A percentile compares a stretch with the other conserved stretches of the same genome.
Conservation (phyloP, 2,888 invertebrate genomes). For the Protophormia terraenovae region DNA sequence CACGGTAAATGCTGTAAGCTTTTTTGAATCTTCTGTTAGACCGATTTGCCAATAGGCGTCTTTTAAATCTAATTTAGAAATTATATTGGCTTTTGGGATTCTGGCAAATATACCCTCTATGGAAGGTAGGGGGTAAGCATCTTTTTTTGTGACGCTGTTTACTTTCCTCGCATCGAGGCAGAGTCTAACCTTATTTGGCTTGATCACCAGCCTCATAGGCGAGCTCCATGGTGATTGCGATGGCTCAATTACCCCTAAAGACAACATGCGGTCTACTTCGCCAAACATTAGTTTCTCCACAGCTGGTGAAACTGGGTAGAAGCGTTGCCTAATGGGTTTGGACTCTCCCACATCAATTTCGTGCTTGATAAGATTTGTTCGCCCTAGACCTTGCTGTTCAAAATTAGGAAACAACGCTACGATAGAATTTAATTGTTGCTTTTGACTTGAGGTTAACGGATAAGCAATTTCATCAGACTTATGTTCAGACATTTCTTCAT, state of each 20-base stretch:
- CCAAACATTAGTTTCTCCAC: constrained; percentile 17
- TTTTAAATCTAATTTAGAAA: constrained; percentile 59
- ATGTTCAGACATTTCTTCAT: not conserved
- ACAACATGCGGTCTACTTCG: too few species aligned
- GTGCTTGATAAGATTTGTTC: constrained; percentile 44
- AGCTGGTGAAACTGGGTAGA: constrained; percentile 5
- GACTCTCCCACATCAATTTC: constrained; percentile 52
- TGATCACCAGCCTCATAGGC: constrained; percentile 53
- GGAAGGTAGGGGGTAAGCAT: constrained; percentile 37
- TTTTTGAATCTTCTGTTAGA: constrained; percentile 43
- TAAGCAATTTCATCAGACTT: not conserved
- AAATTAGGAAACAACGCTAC: not conserved
- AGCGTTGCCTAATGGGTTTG: not conserved
- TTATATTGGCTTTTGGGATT: constrained; percentile 45
- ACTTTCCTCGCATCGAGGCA: constrained; percentile 55
- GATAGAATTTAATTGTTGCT: not conserved
- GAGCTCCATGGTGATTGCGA: not conserved
- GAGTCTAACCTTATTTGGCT: constrained; percentile 46
- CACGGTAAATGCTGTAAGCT: constrained; percentile 60
- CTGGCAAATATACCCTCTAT: constrained; percentile 58
- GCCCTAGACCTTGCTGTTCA: constrained; percentile 14
- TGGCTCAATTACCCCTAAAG: constrained; percentile 6
- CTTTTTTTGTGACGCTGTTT: constrained; percentile 46
- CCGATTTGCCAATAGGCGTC: constrained; percentile 60
- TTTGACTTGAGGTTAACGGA: not conserved